Evolutionary conservation across 2,888 invertebrate genomes (phyloP).

Genomic region (Patella ulyssiponensis): DNA sequence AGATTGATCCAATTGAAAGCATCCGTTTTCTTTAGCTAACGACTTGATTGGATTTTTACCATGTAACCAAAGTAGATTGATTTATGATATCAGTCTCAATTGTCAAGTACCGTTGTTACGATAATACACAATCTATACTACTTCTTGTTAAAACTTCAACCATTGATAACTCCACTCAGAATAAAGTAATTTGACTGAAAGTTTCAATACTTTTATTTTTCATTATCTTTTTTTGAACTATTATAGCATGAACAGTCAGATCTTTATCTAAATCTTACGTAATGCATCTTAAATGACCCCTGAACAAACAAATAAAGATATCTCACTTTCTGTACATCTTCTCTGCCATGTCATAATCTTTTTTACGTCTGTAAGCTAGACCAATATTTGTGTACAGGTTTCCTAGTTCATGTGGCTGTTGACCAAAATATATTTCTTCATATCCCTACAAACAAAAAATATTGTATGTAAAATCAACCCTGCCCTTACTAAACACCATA

Average conservation of each 20-base stretch:
- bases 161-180: neutral
- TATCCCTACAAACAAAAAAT: slow-evolving; percentile 32
- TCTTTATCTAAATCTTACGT: too few species aligned
- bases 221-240: too few species aligned
- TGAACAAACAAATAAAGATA: neutral
- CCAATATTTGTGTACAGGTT: slow-evolving; percentile 48
- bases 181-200: too few species aligned
- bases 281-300: neutral
- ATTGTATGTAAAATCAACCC: too few species aligned
- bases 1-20: neutral
- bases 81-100: too few species aligned
- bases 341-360: slow-evolving; percentile 47
- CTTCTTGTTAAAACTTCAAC: neutral
- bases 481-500: too few species aligned
- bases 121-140: too few species aligned
- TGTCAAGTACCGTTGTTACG: too few species aligned
- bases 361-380: slow-evolving; percentile 41
- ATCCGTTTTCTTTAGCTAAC: neutral
- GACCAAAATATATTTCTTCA: slow-evolving; percentile 47
- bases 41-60: too few species aligned
- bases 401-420: slow-evolving; percentile 46
- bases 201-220: too few species aligned
- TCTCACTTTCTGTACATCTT: slow-evolving; percentile 45
- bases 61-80: too few species aligned
- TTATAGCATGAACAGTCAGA: too few species aligned